Conservation (phyloP, 1,140 invertebrate genomes). For the Penaeus japonicus region DNA sequence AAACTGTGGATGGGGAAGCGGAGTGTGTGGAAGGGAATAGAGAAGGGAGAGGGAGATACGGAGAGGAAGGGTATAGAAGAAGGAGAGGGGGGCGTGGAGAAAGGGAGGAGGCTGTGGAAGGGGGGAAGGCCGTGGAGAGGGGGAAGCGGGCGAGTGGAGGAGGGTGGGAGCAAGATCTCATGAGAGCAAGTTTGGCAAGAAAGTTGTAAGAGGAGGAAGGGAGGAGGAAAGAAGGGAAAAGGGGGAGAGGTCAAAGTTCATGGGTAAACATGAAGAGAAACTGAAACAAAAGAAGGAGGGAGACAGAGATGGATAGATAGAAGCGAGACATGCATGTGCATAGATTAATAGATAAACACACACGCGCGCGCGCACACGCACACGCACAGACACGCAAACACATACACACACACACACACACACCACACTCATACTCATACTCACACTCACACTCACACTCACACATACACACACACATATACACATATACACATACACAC, state of each 20-base stretch:
- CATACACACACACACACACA: conserved; percentile 27
- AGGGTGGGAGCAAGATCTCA: too few relatives aligned
- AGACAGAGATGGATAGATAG: too few relatives aligned
- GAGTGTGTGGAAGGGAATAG: not conserved
- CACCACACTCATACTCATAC: conserved; percentile 23
- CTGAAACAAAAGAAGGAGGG: too few relatives aligned
- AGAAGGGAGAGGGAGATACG: not conserved
- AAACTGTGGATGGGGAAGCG: not conserved
- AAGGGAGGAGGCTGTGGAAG: not conserved
- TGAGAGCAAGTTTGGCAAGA: too few relatives aligned
- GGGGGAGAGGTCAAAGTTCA: too few relatives aligned
- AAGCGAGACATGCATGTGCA: too few relatives aligned
- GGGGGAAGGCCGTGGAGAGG: not conserved
- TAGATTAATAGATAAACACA: too few relatives aligned
- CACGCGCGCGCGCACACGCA: not conserved
- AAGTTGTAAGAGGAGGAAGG: too few relatives aligned
- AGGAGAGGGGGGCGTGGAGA: not conserved
- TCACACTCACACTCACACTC: conserved; percentile 26
- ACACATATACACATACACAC: not conserved
- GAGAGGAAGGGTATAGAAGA: not conserved
- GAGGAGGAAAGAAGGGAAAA: too few relatives aligned
- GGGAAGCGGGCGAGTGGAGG: too few relatives aligned
- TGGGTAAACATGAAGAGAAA: too few relatives aligned
- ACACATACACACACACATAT: conserved; percentile 10
- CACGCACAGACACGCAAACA: conserved; percentile 22